A percentile compares a stretch with the other conserved stretches of the same genome.
phyloP scores from a whole-genome alignment of 2,113 vertebrate genomes.

The Thryonomys swinderianus region DNA sequence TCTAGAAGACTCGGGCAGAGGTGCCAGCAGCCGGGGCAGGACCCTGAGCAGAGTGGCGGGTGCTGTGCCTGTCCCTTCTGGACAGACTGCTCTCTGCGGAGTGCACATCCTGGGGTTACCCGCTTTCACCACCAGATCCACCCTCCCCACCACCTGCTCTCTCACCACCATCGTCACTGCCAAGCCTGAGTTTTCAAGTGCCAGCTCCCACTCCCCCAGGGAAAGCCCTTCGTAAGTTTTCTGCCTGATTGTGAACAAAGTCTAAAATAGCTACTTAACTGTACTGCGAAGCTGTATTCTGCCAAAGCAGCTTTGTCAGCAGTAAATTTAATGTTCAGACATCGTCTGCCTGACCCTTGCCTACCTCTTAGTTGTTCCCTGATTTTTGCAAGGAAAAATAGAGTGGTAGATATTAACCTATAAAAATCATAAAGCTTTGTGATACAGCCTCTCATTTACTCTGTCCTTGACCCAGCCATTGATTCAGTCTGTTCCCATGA shows the following conservation, averaged over 20 bases:
- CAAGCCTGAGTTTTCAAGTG: neutral
- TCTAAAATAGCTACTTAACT: neutral
- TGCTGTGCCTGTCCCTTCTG: neutral
- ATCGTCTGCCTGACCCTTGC: neutral
- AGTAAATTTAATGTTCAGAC: neutral
- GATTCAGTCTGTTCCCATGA: constrained; percentile 5
- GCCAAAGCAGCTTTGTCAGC: neutral
- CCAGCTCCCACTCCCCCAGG: too few species aligned
- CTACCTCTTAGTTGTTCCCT: neutral
- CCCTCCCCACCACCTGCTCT: neutral
- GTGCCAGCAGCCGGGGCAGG: too few species aligned
- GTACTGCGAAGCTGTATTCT: neutral
- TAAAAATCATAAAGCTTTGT: neutral
- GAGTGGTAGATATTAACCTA: constrained; percentile 10
- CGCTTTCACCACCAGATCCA: neutral
- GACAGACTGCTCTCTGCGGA: neutral
- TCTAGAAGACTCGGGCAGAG: neutral
- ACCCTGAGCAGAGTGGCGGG: neutral
- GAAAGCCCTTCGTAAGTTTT: neutral
- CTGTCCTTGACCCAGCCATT: constrained; percentile 6
- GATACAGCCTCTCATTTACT: neutral
- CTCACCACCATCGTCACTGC: neutral
- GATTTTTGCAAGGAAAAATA: constrained; percentile 52
- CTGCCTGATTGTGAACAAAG: neutral
- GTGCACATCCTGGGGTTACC: too few species aligned